Conservation (phyloP, 2,797 vertebrate species). For the Trematocara caparti region DNA sequence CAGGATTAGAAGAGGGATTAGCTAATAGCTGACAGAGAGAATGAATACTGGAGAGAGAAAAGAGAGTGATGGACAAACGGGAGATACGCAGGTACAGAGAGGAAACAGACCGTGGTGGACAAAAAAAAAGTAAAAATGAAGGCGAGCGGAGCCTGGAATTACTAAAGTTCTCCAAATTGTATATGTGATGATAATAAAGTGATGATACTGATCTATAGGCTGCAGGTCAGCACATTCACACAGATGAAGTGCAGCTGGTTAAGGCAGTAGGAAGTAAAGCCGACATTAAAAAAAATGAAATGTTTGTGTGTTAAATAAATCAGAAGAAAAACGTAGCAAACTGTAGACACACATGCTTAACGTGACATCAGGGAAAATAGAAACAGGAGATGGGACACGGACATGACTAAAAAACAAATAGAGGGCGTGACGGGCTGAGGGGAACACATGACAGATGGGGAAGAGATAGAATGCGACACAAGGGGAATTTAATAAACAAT, state of each 20-base stretch:
- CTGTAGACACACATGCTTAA: not conserved
- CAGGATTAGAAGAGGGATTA: constrained; percentile 81
- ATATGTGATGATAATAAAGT: not conserved
- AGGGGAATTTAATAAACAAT: not conserved
- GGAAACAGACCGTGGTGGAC: not conserved
- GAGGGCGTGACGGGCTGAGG: not conserved
- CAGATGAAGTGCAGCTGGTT: not conserved
- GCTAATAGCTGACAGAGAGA: constrained; percentile 73
- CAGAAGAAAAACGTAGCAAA: constrained; percentile 20
- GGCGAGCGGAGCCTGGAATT: not conserved
- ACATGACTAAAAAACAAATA: not conserved
- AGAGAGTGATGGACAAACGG: constrained; percentile 27
- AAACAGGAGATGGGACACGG: not conserved
- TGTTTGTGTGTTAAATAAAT: constrained; percentile 35
- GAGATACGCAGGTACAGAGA: not conserved
- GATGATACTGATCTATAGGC: constrained; percentile 1
- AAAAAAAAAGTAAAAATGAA: not conserved
- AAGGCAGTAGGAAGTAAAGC: constrained; percentile 17
- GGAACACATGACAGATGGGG: not conserved
- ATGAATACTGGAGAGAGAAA: constrained; percentile 31
- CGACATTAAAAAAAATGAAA: not conserved
- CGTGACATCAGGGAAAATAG: not conserved
- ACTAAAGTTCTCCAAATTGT: constrained; percentile 10
- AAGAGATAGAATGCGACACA: not conserved
- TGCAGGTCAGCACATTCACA: not conserved